phyloP scores from a whole-genome alignment of 2,113 vertebrate genomes.

The Athene cunicularia region DNA sequence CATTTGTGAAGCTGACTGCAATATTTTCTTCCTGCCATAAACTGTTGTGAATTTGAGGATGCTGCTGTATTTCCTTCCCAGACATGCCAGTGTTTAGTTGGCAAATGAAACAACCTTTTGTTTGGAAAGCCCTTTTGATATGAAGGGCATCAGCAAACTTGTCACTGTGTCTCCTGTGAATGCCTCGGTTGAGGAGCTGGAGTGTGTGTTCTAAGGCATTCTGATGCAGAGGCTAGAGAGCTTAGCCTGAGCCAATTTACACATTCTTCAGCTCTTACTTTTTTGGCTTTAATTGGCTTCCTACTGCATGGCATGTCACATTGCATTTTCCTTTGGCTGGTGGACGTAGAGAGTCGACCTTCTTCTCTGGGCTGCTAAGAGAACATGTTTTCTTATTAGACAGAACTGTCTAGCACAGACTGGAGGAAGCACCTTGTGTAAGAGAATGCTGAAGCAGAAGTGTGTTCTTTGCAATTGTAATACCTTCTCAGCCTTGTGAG shows the following conservation, averaged over 20 bases:
- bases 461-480: not conserved
- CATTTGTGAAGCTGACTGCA: not conserved
- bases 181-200: conserved; percentile 22
- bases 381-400: conserved; percentile 23
- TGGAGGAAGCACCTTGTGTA: not conserved
- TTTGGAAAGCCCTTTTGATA: not conserved
- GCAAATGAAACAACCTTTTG: conserved; percentile 41
- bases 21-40: not conserved
- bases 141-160: conserved; percentile 33
- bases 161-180: not conserved
- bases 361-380: not conserved
- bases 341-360: not conserved
- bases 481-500: not conserved
- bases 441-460: not conserved
- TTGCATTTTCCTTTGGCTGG: conserved; percentile 44
- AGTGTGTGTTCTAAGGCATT: not conserved
- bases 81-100: not conserved
- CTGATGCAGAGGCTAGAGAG: not conserved
- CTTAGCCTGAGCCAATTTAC: conserved; percentile 57
- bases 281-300: conserved; percentile 59
- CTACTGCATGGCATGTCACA: conserved; percentile 54
- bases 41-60: conserved; percentile 19
- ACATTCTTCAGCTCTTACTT: conserved; percentile 50
- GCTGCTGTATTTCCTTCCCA: conserved; percentile 7
- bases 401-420: not conserved